Conservation (phyloP, 2,797 vertebrate species). For the Chaunax sp. region DNA sequence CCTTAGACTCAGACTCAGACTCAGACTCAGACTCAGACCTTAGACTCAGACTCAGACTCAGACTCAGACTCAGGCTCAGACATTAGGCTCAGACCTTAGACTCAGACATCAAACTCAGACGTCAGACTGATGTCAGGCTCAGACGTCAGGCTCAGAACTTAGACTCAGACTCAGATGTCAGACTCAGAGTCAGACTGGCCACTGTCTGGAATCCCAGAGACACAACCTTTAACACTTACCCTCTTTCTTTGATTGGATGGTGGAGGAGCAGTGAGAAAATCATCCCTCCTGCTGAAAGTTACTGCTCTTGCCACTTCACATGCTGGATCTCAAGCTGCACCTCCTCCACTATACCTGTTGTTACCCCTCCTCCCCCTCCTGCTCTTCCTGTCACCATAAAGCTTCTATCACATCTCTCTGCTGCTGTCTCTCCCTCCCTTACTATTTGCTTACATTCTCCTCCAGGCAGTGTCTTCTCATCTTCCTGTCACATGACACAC, state of each 20-base stretch:
- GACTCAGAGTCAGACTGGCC: too few species aligned
- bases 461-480: slow-evolving; percentile 32
- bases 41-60: too few species aligned
- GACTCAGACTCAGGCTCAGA: too few species aligned
- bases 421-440: slow-evolving; percentile 32
- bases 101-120: too few species aligned
- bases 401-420: slow-evolving; percentile 22
- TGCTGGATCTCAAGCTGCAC: slow-evolving; percentile 39
- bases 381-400: slow-evolving; percentile 28
- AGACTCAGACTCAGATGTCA: too few species aligned
- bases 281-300: slow-evolving; percentile 70
- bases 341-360: slow-evolving; percentile 29
- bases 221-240: neutral
- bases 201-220: too few species aligned
- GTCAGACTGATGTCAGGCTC: too few species aligned
- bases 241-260: slow-evolving; percentile 84
- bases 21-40: too few species aligned
- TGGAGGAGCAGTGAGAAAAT: slow-evolving; percentile 83
- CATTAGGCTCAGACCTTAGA: too few species aligned
- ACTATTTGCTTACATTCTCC: slow-evolving; percentile 23
- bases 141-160: too few species aligned
- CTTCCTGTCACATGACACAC: slow-evolving; percentile 10
- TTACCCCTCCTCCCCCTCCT: slow-evolving; percentile 26
- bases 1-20: too few species aligned
- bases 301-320: slow-evolving; percentile 40